Evolutionary conservation across 2,113 vertebrate species (phyloP).

Genomic region (Rhinolophus sinicus): DNA sequence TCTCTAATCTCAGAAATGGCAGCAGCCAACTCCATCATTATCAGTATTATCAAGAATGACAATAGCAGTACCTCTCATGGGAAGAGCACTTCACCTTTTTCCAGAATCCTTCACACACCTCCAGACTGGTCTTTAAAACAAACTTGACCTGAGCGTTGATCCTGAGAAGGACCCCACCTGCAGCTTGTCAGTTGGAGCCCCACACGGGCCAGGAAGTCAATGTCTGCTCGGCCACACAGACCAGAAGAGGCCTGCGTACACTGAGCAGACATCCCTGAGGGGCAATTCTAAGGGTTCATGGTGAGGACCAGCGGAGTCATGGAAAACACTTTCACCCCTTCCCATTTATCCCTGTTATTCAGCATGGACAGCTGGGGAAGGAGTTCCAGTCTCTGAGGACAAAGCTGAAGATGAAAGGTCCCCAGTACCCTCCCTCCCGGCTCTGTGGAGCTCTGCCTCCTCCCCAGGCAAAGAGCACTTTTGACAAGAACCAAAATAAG

Average conservation of each 20-base stretch:
- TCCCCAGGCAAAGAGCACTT: neutral
- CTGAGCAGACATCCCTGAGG: neutral
- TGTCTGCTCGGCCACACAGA: neutral
- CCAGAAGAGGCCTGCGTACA: neutral
- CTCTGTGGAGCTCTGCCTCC: neutral
- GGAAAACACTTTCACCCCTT: neutral
- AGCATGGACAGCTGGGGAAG: neutral
- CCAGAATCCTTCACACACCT: neutral
- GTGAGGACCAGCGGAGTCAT: neutral
- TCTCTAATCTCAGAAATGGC: neutral
- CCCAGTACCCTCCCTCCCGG: neutral
- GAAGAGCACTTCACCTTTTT: neutral
- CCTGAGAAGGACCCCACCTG: neutral
- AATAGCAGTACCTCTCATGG: neutral
- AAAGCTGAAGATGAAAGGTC: neutral
- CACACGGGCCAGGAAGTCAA: neutral
- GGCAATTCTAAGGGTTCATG: neutral
- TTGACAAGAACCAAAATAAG: slow-evolving; percentile 20
- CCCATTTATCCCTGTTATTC: neutral
- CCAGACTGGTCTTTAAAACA: neutral
- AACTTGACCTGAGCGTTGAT: neutral
- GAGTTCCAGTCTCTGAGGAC: neutral
- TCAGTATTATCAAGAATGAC: neutral
- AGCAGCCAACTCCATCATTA: neutral
- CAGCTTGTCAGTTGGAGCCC: neutral